These are phyloP conservation scores for Volucella inflata DNA, from an alignment of 2,888 invertebrate genomes.

Conservation along the genomic window DNA sequence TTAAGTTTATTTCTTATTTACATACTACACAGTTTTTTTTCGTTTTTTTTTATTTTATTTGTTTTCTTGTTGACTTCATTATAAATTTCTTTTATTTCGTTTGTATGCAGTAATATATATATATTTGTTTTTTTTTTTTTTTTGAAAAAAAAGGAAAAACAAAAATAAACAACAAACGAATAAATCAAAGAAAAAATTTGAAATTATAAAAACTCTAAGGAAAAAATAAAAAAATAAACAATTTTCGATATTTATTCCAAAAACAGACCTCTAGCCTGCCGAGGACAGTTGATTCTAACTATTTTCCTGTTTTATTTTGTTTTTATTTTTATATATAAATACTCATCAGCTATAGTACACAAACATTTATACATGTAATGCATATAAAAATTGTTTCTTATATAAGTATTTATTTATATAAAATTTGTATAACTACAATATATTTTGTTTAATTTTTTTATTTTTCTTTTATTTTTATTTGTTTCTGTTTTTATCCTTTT, in stretches of 20 bases:
- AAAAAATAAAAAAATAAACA: neutral
- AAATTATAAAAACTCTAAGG: slow-evolving; percentile 3
- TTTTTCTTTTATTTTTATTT: slow-evolving; percentile 18
- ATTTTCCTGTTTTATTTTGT: slow-evolving; percentile 18
- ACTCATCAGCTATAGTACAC: slow-evolving; percentile 67
- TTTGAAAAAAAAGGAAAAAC: slow-evolving; percentile 28
- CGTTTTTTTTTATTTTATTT: slow-evolving; percentile 44
- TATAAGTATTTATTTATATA: slow-evolving; percentile 52
- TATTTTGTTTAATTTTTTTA: slow-evolving; percentile 30
- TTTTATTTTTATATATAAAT: slow-evolving; percentile 34
- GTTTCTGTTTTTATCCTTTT: slow-evolving; percentile 32
- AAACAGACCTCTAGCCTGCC: slow-evolving; percentile 48
- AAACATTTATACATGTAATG: slow-evolving; percentile 60
- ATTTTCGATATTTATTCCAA: slow-evolving; percentile 6
- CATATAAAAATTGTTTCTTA: slow-evolving; percentile 60
- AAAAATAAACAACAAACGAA: slow-evolving; percentile 18
- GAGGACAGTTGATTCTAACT: slow-evolving; percentile 56
- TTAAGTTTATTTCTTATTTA: slow-evolving; percentile 67
- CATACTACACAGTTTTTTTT: slow-evolving; percentile 54
- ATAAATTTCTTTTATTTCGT: slow-evolving; percentile 50
- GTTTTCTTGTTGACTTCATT: slow-evolving; percentile 38
- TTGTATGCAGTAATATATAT: slow-evolving; percentile 46
- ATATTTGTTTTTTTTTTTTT: too few relatives aligned
- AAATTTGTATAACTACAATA: slow-evolving; percentile 74
- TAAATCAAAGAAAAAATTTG: slow-evolving; percentile 25